A percentile compares a stretch with the other conserved stretches of the same genome.
Conservation (phyloP, 2,888 invertebrate species). For the Limnephilus rhombicus region DNA sequence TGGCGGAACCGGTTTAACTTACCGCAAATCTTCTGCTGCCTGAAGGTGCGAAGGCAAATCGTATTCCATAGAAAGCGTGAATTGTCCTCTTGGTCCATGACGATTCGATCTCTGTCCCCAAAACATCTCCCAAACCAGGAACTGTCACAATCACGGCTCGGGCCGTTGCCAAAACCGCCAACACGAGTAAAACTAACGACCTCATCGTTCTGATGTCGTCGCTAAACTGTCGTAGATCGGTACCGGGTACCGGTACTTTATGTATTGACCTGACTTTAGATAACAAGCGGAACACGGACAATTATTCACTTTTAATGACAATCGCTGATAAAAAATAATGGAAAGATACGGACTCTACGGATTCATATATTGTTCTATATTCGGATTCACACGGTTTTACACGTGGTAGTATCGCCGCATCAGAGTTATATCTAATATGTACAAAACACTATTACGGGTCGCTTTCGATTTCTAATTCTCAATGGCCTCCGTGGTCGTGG, state of each 20-base stretch:
- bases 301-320: background rate
- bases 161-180: conserved; percentile 10
- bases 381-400: too few species aligned
- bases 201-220: background rate
- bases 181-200: background rate
- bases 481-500: too few species aligned
- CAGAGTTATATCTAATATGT: too few species aligned
- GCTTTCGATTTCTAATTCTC: too few species aligned
- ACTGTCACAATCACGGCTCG: conserved; percentile 25
- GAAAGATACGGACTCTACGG: background rate
- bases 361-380: too few species aligned
- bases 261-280: background rate
- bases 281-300: background rate
- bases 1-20: background rate
- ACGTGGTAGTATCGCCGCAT: too few species aligned
- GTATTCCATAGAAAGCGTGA: conserved; percentile 56
- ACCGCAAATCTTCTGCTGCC: conserved; percentile 60
- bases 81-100: conserved; percentile 58
- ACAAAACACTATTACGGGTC: too few species aligned
- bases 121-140: conserved; percentile 53
- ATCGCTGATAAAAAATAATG: background rate
- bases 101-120: conserved; percentile 49
- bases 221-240: background rate
- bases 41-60: conserved; percentile 57
- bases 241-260: too few species aligned